phyloP scores from a whole-genome alignment of 2,888 invertebrate genomes.

The Hyalella azteca region DNA sequence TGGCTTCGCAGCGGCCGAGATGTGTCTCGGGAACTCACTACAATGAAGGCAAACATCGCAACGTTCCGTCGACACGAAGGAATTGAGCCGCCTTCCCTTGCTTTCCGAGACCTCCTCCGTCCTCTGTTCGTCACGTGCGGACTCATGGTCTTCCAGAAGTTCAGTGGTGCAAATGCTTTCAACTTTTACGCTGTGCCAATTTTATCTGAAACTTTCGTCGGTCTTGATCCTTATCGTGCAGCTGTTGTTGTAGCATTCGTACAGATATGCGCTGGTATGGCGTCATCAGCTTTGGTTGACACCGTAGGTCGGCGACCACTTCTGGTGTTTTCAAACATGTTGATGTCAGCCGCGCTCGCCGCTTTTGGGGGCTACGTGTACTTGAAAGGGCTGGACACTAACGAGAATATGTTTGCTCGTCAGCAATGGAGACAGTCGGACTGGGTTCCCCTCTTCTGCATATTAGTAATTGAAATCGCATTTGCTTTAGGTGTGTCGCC shows the following conservation, averaged over 20 bases:
- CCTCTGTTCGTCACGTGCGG: conserved; percentile 83
- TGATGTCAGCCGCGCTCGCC: conserved; percentile 85
- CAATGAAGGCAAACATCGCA: conserved; percentile 72
- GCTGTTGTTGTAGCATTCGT: conserved; percentile 72
- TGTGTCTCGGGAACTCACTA: conserved; percentile 75
- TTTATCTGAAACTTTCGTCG: conserved; percentile 81
- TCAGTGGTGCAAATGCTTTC: conserved; percentile 81
- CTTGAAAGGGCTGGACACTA: conserved; percentile 72
- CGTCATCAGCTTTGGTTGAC: conserved; percentile 77
- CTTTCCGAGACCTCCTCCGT: conserved; percentile 66
- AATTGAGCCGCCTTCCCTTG: conserved; percentile 59
- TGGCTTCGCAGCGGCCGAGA: conserved; percentile 83
- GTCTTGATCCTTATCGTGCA: conserved; percentile 81
- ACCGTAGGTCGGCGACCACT: conserved; percentile 83
- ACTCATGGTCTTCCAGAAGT: conserved; percentile 83
- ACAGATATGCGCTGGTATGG: conserved; percentile 69
- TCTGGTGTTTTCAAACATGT: conserved; percentile 79
- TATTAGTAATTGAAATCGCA: conserved; percentile 81
- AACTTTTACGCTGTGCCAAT: conserved; percentile 86
- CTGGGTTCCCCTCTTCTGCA: conserved; percentile 79
- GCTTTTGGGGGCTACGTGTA: conserved; percentile 85
- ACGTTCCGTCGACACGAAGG: conserved; percentile 58
- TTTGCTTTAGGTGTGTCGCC: conserved; percentile 88
- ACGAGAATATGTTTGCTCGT: conserved; percentile 64
- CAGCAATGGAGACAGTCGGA: conserved; percentile 55